Base-by-base conservation (phyloP, 1,140 invertebrate genomes). In the fruit fly (Drosophila melanogaster) region DNA sequence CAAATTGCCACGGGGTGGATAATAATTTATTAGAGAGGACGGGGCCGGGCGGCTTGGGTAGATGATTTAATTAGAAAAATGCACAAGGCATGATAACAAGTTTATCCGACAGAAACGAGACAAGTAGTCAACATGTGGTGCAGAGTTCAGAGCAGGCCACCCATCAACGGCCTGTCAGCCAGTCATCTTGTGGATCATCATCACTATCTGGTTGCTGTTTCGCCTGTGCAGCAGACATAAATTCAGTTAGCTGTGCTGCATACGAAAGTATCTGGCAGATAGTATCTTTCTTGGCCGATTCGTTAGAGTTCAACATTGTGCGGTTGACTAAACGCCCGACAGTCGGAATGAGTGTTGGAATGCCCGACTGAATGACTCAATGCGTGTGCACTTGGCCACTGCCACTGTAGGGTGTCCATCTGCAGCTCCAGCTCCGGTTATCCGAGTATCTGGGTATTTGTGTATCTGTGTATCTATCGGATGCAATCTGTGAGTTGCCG, bases 181-280 rank as follows among this genome's bases (percentile, higher is more conserved):
- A 64, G 58, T 51, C 58, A 56, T 75, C 78, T 67, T 41, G 56
- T 33, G 59, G 37, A 43, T 72, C 54, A 43, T 19, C 33, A 55
- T 33, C 54, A 41, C 26, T 40, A 54, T 61, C 43, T 56, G 41
- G 38, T 40, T 57, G 51, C 51, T 57, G 73, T 71, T 75, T 53
- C 40, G 50, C 53, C 66, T 38, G 51, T 60, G 66, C 80, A 83
- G 35, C 84, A 69, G 83, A 87, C 84, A 89, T 79, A 73, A 87
- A 87, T 89, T 89, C 84, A 83, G 84, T 83, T 83, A 79, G 83
- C 79, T 83, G 79, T 43, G 67, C 44, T 87, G 83, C 84, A 87
- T 89, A 67, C 84, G 67, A 89, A 79, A 87, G 75, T 86, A 86
- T 87, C 83, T 86, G 64, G 78, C 75, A 79, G 84, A 87, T 79